Percentiles rank a stretch among this genome's conserved stretches.
phyloP scores from a whole-genome alignment of 2,888 invertebrate species.

The Eucera pruinosa region DNA sequence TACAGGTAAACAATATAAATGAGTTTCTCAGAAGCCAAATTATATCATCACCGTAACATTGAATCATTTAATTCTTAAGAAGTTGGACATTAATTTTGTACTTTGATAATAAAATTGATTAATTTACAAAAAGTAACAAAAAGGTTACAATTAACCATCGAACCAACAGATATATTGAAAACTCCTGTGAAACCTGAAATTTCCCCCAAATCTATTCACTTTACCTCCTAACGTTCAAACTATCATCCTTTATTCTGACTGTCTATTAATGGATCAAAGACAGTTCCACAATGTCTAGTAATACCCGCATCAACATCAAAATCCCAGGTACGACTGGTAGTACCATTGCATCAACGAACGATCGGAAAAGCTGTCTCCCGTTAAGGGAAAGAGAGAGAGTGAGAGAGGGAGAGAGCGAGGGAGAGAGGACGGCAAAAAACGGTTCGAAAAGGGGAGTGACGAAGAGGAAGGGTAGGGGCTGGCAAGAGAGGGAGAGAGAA shows the following conservation, averaged over 20 bases:
- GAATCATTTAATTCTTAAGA: no score
- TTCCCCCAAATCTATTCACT: background rate
- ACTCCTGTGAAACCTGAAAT: no score
- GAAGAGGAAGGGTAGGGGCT: constrained; percentile 44
- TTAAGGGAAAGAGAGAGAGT: background rate
- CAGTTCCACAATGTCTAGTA: background rate
- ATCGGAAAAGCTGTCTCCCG: constrained; percentile 19
- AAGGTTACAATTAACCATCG: no score
- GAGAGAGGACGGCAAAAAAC: constrained; percentile 12
- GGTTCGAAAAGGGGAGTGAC: constrained; percentile 55
- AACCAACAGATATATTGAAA: no score
- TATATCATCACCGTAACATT: no score
- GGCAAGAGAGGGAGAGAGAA: constrained; percentile 62
- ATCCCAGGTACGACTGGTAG: constrained; percentile 31
- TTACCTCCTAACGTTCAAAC: background rate
- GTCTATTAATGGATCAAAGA: background rate
- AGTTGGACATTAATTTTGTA: no score
- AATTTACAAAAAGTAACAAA: no score
- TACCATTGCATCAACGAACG: background rate
- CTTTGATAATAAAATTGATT: no score
- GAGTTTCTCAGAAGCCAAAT: no score
- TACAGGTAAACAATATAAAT: no score
- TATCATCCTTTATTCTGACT: background rate
- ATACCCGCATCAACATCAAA: background rate
- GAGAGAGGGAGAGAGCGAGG: background rate